Evolutionary conservation across 1,140 invertebrate species (phyloP), one percentile per base, ranked within the genome.

Genomic region (Hesperophylax magnus): DNA sequence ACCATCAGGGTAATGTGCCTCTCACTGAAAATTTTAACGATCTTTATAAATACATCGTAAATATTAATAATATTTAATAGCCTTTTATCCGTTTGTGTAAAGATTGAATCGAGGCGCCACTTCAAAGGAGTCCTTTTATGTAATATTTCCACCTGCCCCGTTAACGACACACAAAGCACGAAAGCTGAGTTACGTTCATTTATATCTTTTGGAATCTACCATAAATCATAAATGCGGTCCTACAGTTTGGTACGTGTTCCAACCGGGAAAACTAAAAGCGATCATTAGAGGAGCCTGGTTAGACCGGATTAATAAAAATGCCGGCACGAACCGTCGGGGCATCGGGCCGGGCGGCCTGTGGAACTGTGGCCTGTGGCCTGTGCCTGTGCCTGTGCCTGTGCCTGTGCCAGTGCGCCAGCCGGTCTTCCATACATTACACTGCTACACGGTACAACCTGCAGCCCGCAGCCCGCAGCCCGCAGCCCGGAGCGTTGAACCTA

Each of bases 221-320:
- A 58, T 58, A 58, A 58, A 58, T 58, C 56, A 58, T 58, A 58
- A 47, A 47, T 14, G 11, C 39, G 9, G 39, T 47, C 39, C 20
- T 61, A 61, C 17, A 17, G 63, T 18, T 39, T n/a, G 63, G 22
- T n/a, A 18, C 27, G 27, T 39, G 63, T n/a, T n/a, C 27, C n/a
- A 8, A 17, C 63, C 24, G n/a, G 20, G 27, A 17, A 31, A 27
- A n/a, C n/a, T 18, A 53, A 27, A 27, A n/a, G 47, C 69, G 69
- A 27, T 72, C 69, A 72, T 72, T 72, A 72, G 56, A 71, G 69
- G 60, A 61, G 20, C 60, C 56, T 18, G 47, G 52, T 72, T 20
- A 20, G 22, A 72, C 47, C 69, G 69, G 69, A 72, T 72, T 72
- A 72, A 53, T 72, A 27, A 72, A 72, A 72, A 72, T 72, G 69